A percentile compares a stretch with the other conserved stretches of the same genome.
Evolutionary conservation across 2,113 vertebrate species (phyloP).

Genomic region (Motacilla alba): DNA sequence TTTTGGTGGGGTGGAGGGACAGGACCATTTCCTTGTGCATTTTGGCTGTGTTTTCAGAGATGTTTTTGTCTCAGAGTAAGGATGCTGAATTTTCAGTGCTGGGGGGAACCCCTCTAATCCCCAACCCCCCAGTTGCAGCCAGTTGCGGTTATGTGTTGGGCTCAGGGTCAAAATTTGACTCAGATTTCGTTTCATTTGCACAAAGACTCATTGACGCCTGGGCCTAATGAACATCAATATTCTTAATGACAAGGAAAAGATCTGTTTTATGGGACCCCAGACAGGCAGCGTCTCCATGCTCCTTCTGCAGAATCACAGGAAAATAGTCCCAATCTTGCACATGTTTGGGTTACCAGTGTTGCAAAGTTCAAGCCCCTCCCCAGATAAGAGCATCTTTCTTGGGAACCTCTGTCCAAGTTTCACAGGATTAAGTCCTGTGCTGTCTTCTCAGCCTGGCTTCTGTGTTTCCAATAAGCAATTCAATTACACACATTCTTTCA

Average conservation of each 20-base stretch:
- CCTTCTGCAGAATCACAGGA: conserved; percentile 52
- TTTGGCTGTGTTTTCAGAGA: not conserved
- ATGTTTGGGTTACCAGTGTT: not conserved
- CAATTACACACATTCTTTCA: conserved; percentile 42
- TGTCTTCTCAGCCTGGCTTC: not conserved
- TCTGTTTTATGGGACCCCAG: conserved; percentile 82
- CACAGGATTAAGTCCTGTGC: not conserved
- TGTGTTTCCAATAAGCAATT: conserved; percentile 49
- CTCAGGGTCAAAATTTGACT: conserved; percentile 91
- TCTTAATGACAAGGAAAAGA: conserved; percentile 88
- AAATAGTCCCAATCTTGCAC: conserved; percentile 5
- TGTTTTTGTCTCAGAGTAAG: not conserved
- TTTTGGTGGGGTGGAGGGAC: fast-evolving
- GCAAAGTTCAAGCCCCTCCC: conserved; percentile 1
- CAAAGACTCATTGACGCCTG: conserved; percentile 96
- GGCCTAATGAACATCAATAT: conserved; percentile 91
- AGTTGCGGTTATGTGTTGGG: conserved; percentile 61
- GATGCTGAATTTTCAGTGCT: not conserved
- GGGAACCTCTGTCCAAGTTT: conserved; percentile 40
- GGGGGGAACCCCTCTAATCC: not conserved
- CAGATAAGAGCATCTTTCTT: conserved; percentile 17
- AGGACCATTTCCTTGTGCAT: not conserved
- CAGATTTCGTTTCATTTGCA: conserved; percentile 93
- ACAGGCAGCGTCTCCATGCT: conserved; percentile 64
- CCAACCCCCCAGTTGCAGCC: not conserved